A percentile compares a stretch with the other conserved stretches of the same genome.
These are phyloP conservation scores for Microtus richardsoni DNA, from an alignment of 2,113 vertebrate species.

Conservation along the genomic window DNA sequence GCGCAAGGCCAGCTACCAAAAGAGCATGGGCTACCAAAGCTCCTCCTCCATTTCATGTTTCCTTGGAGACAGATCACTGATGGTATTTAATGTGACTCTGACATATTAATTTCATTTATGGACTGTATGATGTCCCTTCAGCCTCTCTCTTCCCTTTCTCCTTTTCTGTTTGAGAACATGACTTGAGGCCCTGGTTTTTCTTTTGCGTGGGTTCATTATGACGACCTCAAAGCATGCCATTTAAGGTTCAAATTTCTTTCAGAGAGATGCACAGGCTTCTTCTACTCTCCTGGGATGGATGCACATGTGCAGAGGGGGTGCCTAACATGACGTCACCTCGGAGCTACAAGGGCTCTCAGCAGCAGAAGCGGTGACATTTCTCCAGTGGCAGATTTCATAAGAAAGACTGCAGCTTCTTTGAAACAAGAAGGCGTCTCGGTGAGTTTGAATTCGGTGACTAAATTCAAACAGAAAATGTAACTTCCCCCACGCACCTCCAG, in stretches of 20 bases:
- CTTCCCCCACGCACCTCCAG: neutral
- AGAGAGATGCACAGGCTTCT: neutral
- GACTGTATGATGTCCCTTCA: neutral
- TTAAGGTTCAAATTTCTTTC: neutral
- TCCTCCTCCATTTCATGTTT: neutral
- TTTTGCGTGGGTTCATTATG: neutral
- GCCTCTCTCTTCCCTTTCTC: neutral
- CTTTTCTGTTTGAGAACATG: neutral
- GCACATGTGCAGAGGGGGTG: neutral
- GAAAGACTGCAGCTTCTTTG: neutral
- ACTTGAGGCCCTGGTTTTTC: neutral
- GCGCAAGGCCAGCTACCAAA: neutral
- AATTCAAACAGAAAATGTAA: neutral
- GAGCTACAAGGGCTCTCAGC: neutral
- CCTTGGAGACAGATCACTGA: conserved; percentile 6
- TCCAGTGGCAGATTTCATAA: neutral
- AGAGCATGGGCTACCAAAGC: no score
- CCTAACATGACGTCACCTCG: neutral
- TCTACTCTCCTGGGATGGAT: neutral
- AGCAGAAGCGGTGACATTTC: neutral
- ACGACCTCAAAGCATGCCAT: neutral
- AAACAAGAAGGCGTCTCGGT: neutral
- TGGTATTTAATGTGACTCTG: neutral
- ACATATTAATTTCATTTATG: neutral
- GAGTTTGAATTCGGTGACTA: neutral